These are phyloP conservation scores for Xestia rhomboidea DNA, from an alignment of 2,888 invertebrate genomes.

Conservation along the genomic window DNA sequence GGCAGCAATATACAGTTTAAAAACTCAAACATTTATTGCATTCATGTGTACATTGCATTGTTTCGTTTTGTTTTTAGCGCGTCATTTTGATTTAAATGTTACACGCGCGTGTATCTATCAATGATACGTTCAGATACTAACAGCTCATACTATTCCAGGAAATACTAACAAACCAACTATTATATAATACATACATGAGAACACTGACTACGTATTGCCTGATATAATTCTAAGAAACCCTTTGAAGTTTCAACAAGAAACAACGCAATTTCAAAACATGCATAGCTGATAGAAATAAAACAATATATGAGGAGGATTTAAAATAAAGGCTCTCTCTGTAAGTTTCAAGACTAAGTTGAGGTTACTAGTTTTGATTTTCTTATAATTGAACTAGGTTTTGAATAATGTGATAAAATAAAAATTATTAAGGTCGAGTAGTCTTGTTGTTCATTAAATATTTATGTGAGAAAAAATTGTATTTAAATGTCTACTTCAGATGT, in stretches of 20 bases:
- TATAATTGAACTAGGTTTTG: too few relatives aligned
- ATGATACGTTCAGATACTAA: not conserved
- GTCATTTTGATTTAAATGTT: not conserved
- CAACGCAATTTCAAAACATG: not conserved
- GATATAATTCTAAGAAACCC: constrained; percentile 2
- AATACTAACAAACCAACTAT: not conserved
- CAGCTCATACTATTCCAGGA: not conserved
- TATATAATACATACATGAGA: not conserved
- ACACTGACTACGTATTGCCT: not conserved
- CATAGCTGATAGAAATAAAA: not conserved
- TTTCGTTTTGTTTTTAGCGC: too few relatives aligned
- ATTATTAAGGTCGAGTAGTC: too few relatives aligned
- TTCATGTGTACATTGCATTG: too few relatives aligned
- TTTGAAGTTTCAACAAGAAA: constrained; percentile 9
- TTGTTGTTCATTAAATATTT: not conserved
- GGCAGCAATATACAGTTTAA: not conserved
- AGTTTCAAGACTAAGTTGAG: not conserved
- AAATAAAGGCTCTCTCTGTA: not conserved
- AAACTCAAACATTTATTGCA: too few relatives aligned
- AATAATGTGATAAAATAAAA: too few relatives aligned
- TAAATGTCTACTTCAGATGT: not conserved
- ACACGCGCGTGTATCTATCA: not conserved
- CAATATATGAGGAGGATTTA: not conserved
- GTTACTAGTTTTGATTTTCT: not conserved
- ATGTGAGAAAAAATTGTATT: not conserved